Percentiles rank a stretch among this genome's conserved stretches.
Conservation (phyloP, 2,797 vertebrate species). For the Gymnodraco acuticeps region DNA sequence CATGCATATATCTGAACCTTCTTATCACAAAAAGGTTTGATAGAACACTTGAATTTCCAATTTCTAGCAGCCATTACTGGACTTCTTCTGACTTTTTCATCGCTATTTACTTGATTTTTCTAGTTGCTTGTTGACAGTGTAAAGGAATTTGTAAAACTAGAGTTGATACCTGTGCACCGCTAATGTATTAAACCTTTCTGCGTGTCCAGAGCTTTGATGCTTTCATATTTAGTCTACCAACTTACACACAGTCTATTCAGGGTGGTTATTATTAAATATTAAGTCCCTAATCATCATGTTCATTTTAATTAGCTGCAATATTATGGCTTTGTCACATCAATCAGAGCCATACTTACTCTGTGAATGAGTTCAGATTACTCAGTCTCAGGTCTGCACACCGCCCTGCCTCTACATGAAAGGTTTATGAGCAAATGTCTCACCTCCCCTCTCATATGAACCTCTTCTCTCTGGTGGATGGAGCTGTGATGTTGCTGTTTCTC, state of each 20-base stretch:
- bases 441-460: conserved; percentile 3
- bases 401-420: not conserved
- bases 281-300: not conserved
- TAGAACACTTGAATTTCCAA: not conserved
- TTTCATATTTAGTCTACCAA: not conserved
- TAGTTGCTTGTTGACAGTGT: not conserved
- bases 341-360: not conserved
- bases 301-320: not conserved
- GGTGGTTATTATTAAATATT: not conserved
- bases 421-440: conserved; percentile 9
- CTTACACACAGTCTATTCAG: not conserved
- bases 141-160: not conserved
- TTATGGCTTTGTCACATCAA: not conserved
- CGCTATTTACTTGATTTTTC: not conserved
- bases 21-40: conserved; percentile 8
- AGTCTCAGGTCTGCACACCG: not conserved
- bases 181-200: not conserved
- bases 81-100: not conserved
- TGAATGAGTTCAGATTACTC: conserved; percentile 13
- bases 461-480: conserved; percentile 29
- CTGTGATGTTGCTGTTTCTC: conserved; percentile 43
- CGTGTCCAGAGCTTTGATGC: not conserved
- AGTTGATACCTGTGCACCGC: not conserved
- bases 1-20: not conserved
- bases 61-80: not conserved